Base-by-base conservation (phyloP, 2,797 vertebrate genomes). In the Acrocephalus scirpaceus region DNA sequence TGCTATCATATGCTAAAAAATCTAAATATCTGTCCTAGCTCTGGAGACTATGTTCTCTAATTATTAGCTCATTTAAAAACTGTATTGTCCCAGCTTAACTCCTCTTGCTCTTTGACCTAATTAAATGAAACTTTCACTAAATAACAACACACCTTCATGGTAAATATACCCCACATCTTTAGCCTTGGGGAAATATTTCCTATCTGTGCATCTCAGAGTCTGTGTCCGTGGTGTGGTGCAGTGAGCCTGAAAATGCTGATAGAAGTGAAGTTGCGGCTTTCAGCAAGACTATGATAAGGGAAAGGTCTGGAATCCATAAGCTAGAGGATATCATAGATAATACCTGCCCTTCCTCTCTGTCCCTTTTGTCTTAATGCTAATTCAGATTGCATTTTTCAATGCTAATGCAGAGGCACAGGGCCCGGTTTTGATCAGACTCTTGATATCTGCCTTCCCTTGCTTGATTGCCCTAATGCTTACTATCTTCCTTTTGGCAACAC, bases 171-270 rank as follows among this genome's bases (percentile, higher is more conserved):
- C 10, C 13, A 19, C 9, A 21, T 17, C 30, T 54, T 80, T 53
- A 77, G 42, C 45, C 57, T 57, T 74, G 34, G 65, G n/a, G 47
- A 83, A 91, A 18, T 19, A 34, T 45, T 88, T 86, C 72, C 17
- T 72, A 4, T 16, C 30, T 42, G 27, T 56, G 53, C 30, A 48
- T 56, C 40, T 65, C n/a, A 44, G 51, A 72, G 16, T 19, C 26
- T 79, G 29, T 1, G 0, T 29, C 7, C 0, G 0, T 16, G 19
- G 16, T 30, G 10, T 2, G 10, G 45, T 58, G n/a, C 5, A 0
- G n/a, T 32, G 71, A 81, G 47, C 38, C 67, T 61, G 38, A n/a
- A 75, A 89, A 30, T 58, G 87, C 72, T 86, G 72, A 71, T 1
- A 3, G 45, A 18, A 32, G 57, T 14, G 34, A 22, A 61, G 15